A percentile compares a stretch with the other conserved stretches of the same genome.
These are phyloP conservation scores for Ceyx margarethae DNA, from an alignment of 2,113 vertebrate species.

Conservation along the genomic window DNA sequence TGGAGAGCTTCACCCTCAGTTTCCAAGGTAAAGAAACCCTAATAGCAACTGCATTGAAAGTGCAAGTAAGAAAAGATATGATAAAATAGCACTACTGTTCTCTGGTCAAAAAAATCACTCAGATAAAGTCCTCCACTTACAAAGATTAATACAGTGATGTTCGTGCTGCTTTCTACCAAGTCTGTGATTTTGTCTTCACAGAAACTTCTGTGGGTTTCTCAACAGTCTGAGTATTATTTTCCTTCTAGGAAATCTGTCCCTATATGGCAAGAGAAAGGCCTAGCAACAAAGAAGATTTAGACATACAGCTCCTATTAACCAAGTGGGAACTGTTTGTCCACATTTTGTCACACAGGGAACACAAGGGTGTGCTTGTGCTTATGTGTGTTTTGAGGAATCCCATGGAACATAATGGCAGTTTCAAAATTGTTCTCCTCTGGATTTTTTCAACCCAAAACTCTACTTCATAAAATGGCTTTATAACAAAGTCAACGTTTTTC, in stretches of 20 bases:
- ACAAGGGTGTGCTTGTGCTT: neutral
- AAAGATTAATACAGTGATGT: neutral
- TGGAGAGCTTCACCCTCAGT: neutral
- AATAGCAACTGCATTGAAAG: neutral
- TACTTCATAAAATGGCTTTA: neutral
- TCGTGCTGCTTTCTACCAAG: neutral
- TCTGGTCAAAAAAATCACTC: neutral
- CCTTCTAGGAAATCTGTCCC: neutral
- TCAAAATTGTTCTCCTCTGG: neutral
- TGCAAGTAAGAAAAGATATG: rapidly evolving
- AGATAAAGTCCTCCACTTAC: neutral
- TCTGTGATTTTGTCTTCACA: neutral
- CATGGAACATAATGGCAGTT: neutral
- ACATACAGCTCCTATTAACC: neutral
- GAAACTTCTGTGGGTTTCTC: neutral
- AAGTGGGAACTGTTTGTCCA: neutral
- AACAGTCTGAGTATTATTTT: neutral
- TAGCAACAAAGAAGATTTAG: neutral
- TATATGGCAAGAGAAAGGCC: neutral
- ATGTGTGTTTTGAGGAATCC: neutral
- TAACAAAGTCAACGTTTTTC: neutral
- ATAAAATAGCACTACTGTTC: rapidly evolving
- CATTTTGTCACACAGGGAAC: neutral
- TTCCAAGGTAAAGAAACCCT: neutral
- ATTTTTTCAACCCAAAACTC: neutral